A percentile compares a stretch with the other conserved stretches of the same genome.
phyloP scores from a whole-genome alignment of 2,888 invertebrate genomes.

The Andrena marginata region DNA sequence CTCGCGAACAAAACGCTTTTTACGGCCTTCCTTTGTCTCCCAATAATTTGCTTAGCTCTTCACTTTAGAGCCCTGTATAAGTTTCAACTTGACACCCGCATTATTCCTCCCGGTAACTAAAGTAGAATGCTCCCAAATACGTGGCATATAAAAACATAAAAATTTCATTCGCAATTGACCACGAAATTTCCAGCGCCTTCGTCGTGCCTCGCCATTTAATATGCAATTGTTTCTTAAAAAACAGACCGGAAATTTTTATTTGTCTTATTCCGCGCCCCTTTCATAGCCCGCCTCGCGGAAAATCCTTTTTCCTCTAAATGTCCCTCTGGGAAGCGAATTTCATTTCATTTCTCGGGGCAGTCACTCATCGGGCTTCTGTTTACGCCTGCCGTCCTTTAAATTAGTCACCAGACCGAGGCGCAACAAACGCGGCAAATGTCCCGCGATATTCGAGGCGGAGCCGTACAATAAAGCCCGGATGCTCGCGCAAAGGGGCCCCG shows the following conservation, averaged over 20 bases:
- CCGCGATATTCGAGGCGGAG: neutral
- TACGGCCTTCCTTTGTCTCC: neutral
- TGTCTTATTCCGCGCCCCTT: too few species aligned
- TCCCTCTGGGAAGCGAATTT: too few species aligned
- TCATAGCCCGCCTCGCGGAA: too few species aligned
- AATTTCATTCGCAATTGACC: too few species aligned
- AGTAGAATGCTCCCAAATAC: too few species aligned
- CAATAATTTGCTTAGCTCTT: neutral
- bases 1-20: neutral
- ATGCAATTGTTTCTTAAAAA: neutral
- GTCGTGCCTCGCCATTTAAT: neutral
- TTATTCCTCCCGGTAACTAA: neutral
- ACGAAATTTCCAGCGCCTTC: neutral
- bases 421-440: neutral
- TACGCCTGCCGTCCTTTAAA: too few species aligned
- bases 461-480: conserved; percentile 18
- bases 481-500: conserved; percentile 18
- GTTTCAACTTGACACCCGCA: neutral
- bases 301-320: too few species aligned
- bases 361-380: too few species aligned
- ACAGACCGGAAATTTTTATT: too few species aligned
- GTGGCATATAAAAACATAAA: too few species aligned
- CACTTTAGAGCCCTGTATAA: neutral
- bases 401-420: neutral
- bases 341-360: too few species aligned